Conservation (phyloP, 2,797 vertebrate genomes). For the Lithobates pipiens region DNA sequence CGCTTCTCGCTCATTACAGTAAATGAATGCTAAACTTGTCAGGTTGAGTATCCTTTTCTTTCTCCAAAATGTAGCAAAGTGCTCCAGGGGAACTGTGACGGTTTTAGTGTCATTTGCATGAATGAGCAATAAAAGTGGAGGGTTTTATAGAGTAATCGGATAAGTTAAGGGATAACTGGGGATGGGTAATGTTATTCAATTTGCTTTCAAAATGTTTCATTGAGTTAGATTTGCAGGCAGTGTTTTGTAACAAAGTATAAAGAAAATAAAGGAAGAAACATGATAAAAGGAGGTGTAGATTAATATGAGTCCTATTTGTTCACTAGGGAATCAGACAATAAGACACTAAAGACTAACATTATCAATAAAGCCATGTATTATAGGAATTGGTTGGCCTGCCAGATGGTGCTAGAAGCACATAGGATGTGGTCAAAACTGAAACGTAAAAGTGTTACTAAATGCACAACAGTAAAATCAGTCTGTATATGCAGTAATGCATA, state of each 20-base stretch:
- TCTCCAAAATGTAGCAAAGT: slow-evolving; percentile 50
- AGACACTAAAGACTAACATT: background rate
- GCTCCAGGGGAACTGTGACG: slow-evolving; percentile 57
- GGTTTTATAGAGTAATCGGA: slow-evolving; percentile 47
- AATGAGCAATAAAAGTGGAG: slow-evolving; percentile 50
- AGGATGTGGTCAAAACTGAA: no score
- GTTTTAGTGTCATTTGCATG: slow-evolving; percentile 58
- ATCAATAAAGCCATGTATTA: no score
- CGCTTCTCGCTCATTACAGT: slow-evolving; percentile 43
- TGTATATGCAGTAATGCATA: no score
- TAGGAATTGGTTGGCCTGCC: no score
- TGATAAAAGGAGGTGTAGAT: background rate
- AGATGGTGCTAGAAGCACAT: no score
- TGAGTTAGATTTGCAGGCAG: background rate
- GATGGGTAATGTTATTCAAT: slow-evolving; percentile 3
- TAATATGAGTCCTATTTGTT: background rate
- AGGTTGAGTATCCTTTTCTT: slow-evolving; percentile 53
- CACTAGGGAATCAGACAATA: background rate
- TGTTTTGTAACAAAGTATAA: background rate
- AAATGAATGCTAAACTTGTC: slow-evolving; percentile 56
- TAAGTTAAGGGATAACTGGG: slow-evolving; percentile 39
- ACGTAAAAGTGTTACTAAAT: no score
- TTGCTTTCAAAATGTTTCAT: slow-evolving; percentile 38
- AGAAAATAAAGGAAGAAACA: background rate
- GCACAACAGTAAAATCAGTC: no score